Conservation (phyloP, 2,888 invertebrate genomes). For the Drosophila paracracens region DNA sequence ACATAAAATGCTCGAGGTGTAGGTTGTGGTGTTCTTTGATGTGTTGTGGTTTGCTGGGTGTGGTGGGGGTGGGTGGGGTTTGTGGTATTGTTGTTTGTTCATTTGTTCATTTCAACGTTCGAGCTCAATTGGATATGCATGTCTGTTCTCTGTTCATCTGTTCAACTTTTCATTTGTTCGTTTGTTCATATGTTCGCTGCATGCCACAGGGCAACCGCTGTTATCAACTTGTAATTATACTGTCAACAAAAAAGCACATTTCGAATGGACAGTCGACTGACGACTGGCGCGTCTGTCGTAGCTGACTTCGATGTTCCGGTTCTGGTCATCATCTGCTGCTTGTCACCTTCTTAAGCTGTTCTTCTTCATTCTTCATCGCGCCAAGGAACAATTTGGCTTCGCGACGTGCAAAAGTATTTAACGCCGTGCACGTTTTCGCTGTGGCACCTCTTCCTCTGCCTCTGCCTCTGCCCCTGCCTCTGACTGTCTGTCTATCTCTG, state of each 20-base stretch:
- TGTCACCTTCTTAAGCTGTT: conserved; percentile 34
- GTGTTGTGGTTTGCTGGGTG: not conserved
- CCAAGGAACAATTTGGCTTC: conserved; percentile 9
- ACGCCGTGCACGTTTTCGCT: conserved; percentile 54
- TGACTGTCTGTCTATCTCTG: conserved; percentile 19
- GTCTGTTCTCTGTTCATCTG: conserved; percentile 52
- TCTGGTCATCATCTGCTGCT: conserved; percentile 66
- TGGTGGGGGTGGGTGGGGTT: not conserved
- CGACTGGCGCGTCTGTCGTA: conserved; percentile 6
- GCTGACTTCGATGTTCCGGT: conserved; percentile 12
- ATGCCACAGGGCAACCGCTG: conserved; percentile 25
- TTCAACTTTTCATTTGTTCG: conserved; percentile 52
- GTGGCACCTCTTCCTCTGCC: conserved; percentile 5
- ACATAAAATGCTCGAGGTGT: conserved; percentile 1
- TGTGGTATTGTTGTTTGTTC: not conserved
- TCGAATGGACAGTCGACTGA: conserved; percentile 34
- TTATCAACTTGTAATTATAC: conserved; percentile 76
- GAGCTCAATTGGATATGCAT: conserved; percentile 32
- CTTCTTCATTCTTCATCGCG: not conserved
- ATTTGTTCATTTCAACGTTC: conserved; percentile 7
- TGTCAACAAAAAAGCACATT: conserved; percentile 71
- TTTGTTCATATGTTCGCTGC: not conserved
- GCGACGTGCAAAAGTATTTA: conserved; percentile 71
- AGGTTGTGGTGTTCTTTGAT: not conserved
- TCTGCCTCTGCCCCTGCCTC: no score